A percentile compares a stretch with the other conserved stretches of the same genome.
Conservation (phyloP, 1,140 invertebrate genomes). For the Tetramorium simillimum region DNA sequence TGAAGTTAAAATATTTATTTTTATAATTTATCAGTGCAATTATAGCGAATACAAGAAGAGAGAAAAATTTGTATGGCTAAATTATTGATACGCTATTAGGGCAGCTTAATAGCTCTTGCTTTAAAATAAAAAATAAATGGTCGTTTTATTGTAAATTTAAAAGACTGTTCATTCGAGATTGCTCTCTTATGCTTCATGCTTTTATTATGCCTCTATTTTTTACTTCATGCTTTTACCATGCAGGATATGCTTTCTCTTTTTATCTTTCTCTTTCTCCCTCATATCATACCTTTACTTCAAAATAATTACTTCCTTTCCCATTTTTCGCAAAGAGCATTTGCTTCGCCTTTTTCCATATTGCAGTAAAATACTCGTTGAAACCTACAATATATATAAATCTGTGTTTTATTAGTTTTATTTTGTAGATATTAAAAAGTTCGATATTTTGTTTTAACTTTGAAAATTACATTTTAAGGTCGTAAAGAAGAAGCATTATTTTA, state of each 20-base stretch:
- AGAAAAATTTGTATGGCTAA: not conserved
- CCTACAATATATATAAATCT: not conserved
- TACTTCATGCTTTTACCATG: slow-evolving; percentile 17
- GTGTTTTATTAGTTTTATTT: not conserved
- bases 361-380: not conserved
- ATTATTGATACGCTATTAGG: not conserved
- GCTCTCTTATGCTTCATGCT: slow-evolving; percentile 1
- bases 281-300: not conserved
- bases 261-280: not conserved
- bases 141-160: not conserved
- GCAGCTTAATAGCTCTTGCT: not conserved
- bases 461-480: not conserved
- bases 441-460: not conserved
- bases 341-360: not conserved
- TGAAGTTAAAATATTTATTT: not conserved
- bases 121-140: not conserved
- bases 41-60: not conserved
- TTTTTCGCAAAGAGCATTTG: slow-evolving; percentile 11
- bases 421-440: not conserved
- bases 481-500: slow-evolving; percentile 4
- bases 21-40: not conserved
- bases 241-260: not conserved
- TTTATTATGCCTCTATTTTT: slow-evolving; percentile 4
- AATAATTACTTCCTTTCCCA: slow-evolving; percentile 7
- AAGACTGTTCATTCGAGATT: slow-evolving; percentile 16